phyloP scores from a whole-genome alignment of 2,113 vertebrate genomes.

The Hippocampus abdominalis region DNA sequence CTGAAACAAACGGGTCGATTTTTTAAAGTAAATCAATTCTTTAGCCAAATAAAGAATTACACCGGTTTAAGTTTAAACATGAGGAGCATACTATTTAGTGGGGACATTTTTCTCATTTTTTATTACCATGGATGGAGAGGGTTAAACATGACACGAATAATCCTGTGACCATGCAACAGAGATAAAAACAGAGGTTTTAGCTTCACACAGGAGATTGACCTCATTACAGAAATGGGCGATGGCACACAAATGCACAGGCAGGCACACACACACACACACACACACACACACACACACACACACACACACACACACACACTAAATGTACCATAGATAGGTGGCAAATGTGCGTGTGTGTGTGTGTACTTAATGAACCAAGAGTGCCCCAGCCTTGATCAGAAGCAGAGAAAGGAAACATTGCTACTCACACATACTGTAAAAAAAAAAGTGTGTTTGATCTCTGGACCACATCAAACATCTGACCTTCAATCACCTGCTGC shows the following conservation, averaged over 20 bases:
- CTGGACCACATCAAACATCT: conserved; percentile 90
- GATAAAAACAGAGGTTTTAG: conserved; percentile 66
- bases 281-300: neutral
- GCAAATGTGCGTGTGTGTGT: conserved; percentile 13
- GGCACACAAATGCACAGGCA: neutral
- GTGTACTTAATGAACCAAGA: conserved; percentile 80
- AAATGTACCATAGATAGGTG: too few species aligned
- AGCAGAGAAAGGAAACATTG: conserved; percentile 73
- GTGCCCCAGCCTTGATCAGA: conserved; percentile 87
- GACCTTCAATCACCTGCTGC: conserved; percentile 81
- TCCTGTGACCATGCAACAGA: conserved; percentile 59
- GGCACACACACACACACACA: neutral
- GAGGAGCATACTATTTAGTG: neutral
- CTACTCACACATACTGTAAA: conserved; percentile 73
- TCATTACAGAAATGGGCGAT: conserved; percentile 56
- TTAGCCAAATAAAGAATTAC: neutral
- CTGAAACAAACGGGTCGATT: conserved; percentile 4
- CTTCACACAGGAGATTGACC: conserved; percentile 62
- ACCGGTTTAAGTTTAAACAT: neutral
- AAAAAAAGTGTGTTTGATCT: conserved; percentile 94
- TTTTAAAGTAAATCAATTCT: neutral
- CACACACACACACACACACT: neutral
- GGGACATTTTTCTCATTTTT: neutral
- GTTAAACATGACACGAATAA: conserved; percentile 55
- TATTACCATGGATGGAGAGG: conserved; percentile 5